Percentiles rank a stretch among this genome's conserved stretches.
These are phyloP conservation scores for Lochmaea capreae DNA, from an alignment of 2,888 invertebrate species.

Conservation along the genomic window DNA sequence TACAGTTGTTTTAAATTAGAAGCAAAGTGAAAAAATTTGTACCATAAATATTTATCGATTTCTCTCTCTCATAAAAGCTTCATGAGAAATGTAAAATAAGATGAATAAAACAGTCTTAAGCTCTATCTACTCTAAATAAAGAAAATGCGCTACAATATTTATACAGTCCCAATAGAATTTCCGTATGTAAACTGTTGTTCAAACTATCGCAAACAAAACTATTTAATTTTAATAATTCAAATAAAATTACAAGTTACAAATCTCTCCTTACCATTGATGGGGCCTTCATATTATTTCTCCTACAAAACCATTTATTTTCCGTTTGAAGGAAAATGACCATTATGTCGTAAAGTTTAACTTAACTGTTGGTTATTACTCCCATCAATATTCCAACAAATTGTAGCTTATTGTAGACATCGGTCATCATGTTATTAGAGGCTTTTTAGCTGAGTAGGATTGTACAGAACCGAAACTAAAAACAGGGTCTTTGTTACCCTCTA, in stretches of 20 bases:
- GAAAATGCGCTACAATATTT: no score
- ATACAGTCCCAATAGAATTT: no score
- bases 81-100: no score
- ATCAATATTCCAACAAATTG: slow-evolving; percentile 16
- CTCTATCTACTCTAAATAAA: no score
- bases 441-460: neutral
- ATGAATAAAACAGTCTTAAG: no score
- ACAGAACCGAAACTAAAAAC: neutral
- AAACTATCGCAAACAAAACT: no score
- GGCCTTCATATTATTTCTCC: neutral
- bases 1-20: neutral
- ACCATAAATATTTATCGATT: slow-evolving; percentile 10
- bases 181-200: no score
- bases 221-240: neutral
- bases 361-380: slow-evolving; percentile 3
- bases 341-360: slow-evolving; percentile 9
- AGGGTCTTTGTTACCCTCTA: neutral
- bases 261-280: neutral
- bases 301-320: neutral
- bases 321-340: slow-evolving; percentile 4
- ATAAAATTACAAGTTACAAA: neutral
- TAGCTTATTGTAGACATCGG: slow-evolving; percentile 8
- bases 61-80: no score
- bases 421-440: slow-evolving; percentile 8
- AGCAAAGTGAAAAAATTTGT: neutral